These are phyloP conservation scores for Alosa alosa DNA, from an alignment of 2,113 vertebrate species.

Conservation along the genomic window DNA sequence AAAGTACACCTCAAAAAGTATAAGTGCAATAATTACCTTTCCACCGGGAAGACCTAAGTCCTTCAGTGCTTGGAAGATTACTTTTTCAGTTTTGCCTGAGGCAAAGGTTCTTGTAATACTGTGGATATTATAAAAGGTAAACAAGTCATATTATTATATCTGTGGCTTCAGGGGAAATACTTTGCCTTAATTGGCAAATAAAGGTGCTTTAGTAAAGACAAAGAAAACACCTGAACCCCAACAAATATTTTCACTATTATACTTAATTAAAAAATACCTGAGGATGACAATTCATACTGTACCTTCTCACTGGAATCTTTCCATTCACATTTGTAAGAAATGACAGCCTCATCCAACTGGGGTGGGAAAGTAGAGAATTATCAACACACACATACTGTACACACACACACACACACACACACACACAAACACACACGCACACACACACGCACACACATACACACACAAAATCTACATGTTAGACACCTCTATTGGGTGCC, in stretches of 20 bases:
- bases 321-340: conserved; percentile 94
- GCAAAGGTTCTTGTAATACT: conserved; percentile 98
- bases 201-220: background rate
- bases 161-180: background rate
- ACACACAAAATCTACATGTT: background rate
- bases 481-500: too few species aligned
- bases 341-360: conserved; percentile 96
- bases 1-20: background rate
- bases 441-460: background rate
- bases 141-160: background rate
- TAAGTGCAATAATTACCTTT: conserved; percentile 79
- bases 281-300: conserved; percentile 51
- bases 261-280: background rate
- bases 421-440: background rate
- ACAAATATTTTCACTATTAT: too few species aligned
- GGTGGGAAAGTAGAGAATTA: conserved; percentile 43
- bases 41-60: conserved; percentile 96
- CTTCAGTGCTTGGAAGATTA: conserved; percentile 97
- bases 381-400: background rate
- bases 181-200: background rate
- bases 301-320: conserved; percentile 98
- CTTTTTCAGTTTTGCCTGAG: conserved; percentile 98
- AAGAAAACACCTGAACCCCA: background rate
- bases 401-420: background rate
- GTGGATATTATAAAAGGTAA: conserved; percentile 26